Evolutionary conservation across 2,113 vertebrate species (phyloP), one percentile per base, ranked within the genome.

Genomic region (Aix galericulata): DNA sequence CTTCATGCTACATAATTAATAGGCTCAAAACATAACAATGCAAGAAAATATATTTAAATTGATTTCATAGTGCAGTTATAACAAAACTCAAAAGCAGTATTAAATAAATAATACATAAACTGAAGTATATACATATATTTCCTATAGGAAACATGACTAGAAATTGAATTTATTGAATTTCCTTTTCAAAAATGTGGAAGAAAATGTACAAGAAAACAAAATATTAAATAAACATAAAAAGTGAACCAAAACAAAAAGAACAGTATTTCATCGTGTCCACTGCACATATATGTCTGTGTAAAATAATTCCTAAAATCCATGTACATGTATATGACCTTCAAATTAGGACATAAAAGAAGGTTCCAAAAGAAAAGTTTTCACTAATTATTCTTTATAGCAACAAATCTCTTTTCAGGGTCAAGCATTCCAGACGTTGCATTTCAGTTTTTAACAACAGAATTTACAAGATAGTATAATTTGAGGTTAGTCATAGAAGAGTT

Each of bases 181-280:
- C 6, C 74, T 79, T 74, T 55, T 6, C 0, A 42, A 86, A 86
- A 68, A 20, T 32, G 9, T 16, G 4, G 27, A 53, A 72, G 11
- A 31, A 89, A 46, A 75, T 27, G 2, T 29, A 14, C 8, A 93
- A 73, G 29, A 40, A 81, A 84, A 66, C 3, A 82, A 36, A 25
- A 72, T 2, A 42, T 15, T 10, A 58, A 75, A 26, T 36, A 7
- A 82, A 56, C 4, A 18, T n/a, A 58, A n/a, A 59, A 55, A 26
- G 21, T 44, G 55, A 75, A 3, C 3, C 4, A 11, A 86, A 86
- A 32, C 10, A 6, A 72, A 88, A 84, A 52, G 11, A 52, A 5
- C 2, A 40, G 79, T 0, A 0, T 67, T 46, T 55, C 4, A 12
- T 72, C 86, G 36, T 29, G 13, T 32, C 5, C 25, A 50, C 5